Evolutionary conservation across 2,797 vertebrate genomes (phyloP).

Genomic region (Tiaroga cobitis): DNA sequence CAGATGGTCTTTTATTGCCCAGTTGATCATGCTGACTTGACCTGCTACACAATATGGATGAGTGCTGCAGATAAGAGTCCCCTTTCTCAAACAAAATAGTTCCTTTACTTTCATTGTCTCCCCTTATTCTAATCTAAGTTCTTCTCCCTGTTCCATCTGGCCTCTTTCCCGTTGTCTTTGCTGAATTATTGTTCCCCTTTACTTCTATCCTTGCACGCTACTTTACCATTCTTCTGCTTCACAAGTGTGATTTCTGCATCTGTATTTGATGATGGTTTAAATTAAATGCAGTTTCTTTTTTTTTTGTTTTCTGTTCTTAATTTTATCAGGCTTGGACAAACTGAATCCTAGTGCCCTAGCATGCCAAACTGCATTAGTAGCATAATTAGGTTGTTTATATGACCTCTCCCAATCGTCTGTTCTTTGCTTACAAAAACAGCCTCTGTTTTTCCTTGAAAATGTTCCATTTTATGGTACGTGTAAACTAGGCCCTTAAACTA

Average conservation of each 20-base stretch:
- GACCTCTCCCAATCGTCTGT: constrained; percentile 47
- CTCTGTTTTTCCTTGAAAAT: constrained; percentile 58
- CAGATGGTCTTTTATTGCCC: constrained; percentile 11
- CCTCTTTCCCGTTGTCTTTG: constrained; percentile 21
- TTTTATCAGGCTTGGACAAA: constrained; percentile 44
- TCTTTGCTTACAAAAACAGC: constrained; percentile 48
- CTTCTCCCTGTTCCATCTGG: background rate
- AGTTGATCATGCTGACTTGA: background rate
- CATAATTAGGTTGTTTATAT: constrained; percentile 49
- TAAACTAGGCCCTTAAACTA: constrained; percentile 26
- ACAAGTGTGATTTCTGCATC: constrained; percentile 57
- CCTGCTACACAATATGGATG: constrained; percentile 24
- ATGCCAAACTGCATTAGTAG: constrained; percentile 55
- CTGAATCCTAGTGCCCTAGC: constrained; percentile 36
- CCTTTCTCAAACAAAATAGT: background rate
- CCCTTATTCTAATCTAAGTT: constrained; percentile 36
- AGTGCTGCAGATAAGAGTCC: constrained; percentile 62
- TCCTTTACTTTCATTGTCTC: constrained; percentile 29
- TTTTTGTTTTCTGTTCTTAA: constrained; percentile 63
- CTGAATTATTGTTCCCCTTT: constrained; percentile 45
- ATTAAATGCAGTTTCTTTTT: constrained; percentile 56
- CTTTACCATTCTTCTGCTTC: constrained; percentile 61
- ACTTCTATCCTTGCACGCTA: constrained; percentile 61
- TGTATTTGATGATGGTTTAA: constrained; percentile 59
- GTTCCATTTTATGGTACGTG: constrained; percentile 28